Conservation (phyloP, 2,888 invertebrate genomes). For the Amitus sp. region DNA sequence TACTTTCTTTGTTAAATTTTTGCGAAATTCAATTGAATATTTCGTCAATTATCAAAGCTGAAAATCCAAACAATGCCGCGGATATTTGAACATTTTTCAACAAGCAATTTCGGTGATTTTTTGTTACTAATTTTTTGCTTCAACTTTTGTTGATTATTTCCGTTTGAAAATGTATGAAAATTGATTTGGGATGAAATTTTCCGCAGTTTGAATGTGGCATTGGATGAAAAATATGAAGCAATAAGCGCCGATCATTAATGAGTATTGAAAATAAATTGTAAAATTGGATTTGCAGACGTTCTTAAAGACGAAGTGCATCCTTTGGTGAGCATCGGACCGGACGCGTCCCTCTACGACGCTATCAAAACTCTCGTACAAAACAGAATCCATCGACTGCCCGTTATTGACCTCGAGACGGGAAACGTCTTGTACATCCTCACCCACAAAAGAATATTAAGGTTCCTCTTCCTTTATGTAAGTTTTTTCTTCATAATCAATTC, state of each 20-base stretch:
- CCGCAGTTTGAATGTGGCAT: too few species aligned
- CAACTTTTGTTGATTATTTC: too few species aligned
- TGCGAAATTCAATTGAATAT: too few species aligned
- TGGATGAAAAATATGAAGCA: too few species aligned
- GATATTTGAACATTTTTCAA: too few species aligned
- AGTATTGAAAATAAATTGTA: too few species aligned
- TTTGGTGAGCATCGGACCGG: conserved; percentile 90
- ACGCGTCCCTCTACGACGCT: conserved; percentile 93
- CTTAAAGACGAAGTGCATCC: conserved; percentile 87
- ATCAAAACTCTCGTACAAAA: conserved; percentile 92
- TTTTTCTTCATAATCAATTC: conserved; percentile 10
- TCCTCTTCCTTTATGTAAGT: conserved; percentile 98
- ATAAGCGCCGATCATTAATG: too few species aligned
- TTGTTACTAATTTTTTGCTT: too few species aligned
- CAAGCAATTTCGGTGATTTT: too few species aligned
- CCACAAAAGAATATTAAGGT: conserved; percentile 97
- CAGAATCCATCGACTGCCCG: conserved; percentile 96
- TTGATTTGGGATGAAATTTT: too few species aligned
- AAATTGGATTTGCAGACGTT: conserved; percentile 83
- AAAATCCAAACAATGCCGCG: too few species aligned
- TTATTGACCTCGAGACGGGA: conserved; percentile 94
- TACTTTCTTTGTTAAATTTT: neutral
- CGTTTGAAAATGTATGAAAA: too few species aligned
- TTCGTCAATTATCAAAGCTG: neutral
- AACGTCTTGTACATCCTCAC: conserved; percentile 98